Evolutionary conservation across 2,113 vertebrate species (phyloP), one percentile per base, ranked within the genome.

Genomic region (Brachyistius frenatus): DNA sequence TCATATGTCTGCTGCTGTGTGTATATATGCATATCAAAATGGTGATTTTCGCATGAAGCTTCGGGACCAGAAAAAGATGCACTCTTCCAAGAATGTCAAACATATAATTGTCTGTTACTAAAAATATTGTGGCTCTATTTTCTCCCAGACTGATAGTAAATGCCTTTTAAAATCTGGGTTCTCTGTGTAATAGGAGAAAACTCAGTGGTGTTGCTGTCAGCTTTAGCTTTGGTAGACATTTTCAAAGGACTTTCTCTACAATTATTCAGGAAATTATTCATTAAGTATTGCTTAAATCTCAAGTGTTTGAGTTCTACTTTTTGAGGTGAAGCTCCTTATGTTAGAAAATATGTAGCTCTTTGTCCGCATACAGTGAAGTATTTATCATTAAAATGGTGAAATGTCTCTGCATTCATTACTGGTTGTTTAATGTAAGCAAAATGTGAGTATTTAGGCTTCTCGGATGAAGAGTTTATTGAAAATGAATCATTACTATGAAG

Each of bases 351-450:
- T 56, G 4, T 11, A 6, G 47, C 30, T 53, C 33, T 32, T 61
- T 36, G 31, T 44, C 3, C 62, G 60, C 32, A 54, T n/a, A 58
- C 10, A 46, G 57, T 63, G 41, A 80, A 64, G 69, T 58, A 66
- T 73, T 33, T n/a, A 68, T 54, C 8, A 23, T 55, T 15, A 9
- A 14, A 65, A 36, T 52, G 7, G 23, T 39, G 11, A 56, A 50
- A 67, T 32, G 15, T 47, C 65, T 66, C 5, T 11, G 64, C 14
- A 57, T 68, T 64, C 41, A 44, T 44, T 44, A 44, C 41, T 44
- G 41, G 23, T 13, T 44, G 10, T 44, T 44, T 44, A 44, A 44
- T 44, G 41, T 44, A 44, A 44, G 10, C 9, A 4, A 44, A 44
- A 44, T 13, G 23, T 23, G 23, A 23, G 23, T 23, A 44, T 13